Conservation (phyloP, 2,797 vertebrate genomes). For the Vireo griseus region DNA sequence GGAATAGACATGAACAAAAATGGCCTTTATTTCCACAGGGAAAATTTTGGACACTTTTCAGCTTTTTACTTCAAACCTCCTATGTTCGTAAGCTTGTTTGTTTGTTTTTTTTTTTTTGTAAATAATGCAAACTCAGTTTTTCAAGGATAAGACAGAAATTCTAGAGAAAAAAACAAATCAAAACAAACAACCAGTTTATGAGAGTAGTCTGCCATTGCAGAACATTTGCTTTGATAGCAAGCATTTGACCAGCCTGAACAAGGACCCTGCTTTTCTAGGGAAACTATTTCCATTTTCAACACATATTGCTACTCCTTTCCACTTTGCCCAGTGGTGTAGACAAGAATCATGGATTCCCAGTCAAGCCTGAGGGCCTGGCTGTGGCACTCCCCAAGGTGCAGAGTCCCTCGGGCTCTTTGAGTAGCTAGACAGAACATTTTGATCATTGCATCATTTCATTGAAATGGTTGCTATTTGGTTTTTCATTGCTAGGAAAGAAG, state of each 20-base stretch:
- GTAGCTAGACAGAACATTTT: neutral
- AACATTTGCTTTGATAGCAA: neutral
- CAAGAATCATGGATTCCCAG: neutral
- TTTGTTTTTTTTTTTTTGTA: neutral
- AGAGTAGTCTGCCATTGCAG: neutral
- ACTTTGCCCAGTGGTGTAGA: neutral
- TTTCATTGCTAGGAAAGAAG: neutral
- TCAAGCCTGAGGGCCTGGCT: neutral
- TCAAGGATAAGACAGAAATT: neutral
- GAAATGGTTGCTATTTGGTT: neutral
- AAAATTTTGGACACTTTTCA: neutral
- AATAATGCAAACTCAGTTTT: neutral
- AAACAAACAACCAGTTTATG: neutral
- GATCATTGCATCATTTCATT: neutral
- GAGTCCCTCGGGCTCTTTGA: neutral
- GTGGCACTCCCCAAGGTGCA: neutral
- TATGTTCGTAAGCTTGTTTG: neutral
- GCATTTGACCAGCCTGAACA: neutral
- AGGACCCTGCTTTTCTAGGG: neutral
- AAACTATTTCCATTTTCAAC: neutral
- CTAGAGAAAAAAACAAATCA: neutral
- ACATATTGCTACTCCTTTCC: neutral
- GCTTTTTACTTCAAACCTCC: neutral
- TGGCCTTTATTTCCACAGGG: neutral
- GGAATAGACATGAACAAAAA: neutral